Base-by-base conservation (phyloP, 2,888 invertebrate species). In the Lissocephala sabroskyi region DNA sequence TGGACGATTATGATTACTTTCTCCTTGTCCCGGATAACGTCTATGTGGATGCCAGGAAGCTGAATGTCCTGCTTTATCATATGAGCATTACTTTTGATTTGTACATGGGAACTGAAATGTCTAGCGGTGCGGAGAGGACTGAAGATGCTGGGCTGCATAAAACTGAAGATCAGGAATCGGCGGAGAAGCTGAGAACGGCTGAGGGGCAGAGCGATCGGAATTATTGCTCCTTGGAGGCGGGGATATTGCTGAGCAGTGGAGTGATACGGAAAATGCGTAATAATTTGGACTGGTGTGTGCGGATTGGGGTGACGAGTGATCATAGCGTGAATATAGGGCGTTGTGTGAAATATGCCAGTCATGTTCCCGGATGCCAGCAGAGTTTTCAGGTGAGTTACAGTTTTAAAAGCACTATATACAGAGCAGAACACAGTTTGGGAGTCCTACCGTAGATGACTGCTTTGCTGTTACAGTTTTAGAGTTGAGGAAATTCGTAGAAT, bases 1-100 rank as follows among this genome's bases (percentile, higher is more conserved):
- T 93, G 28, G 92, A 96, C 68, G 93, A 93, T 67, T 98, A 92
- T 84, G 96, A 98, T 84, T 98, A 94, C 86, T 97, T 96, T 86
- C 92, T 95, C 81, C 86, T 98, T 41, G 89, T 93, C 39, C 91
- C 93, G 35, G 98, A 98, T 84, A 88, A 88, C 5, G 91, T 92
- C 1, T 98, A 93, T 81, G 88, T 98, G 43, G 93, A 97, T 82
- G 92, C 92, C 0, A 89, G 92, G 37, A 89, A 89, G 45, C 85
- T 98, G 40, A 86, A 88, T 18, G 87, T 91, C 52, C 85, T 95
- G 45, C 90, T 93, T 4, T 88, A 89, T 36, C 89, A 89, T 75
- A 89, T 96, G 56, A 95, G 95, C 80, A 92, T 96, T 45, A 92
- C 92, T 67, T 90, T 91, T 82, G 91, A 96, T 80, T 88, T 97